Base-by-base conservation (phyloP, 2,113 vertebrate species). In the Corythoichthys intestinalis region DNA sequence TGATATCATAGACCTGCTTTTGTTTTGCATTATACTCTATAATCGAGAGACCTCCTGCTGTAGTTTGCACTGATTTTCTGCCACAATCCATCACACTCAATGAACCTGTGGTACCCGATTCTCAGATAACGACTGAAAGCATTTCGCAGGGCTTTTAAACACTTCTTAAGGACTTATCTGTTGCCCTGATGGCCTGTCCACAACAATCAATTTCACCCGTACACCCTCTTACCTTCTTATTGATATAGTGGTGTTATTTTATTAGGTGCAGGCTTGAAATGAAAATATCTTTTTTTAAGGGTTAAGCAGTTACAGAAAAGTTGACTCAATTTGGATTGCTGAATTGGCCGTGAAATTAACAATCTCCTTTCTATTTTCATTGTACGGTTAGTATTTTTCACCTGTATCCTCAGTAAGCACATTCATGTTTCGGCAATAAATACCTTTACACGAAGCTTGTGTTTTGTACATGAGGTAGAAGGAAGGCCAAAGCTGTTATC, bases 1-100 rank as follows among this genome's bases (percentile, higher is more conserved):
- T 79, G 77, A 83, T 87, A 88, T 90, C 82, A 85, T 85, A 67
- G 58, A 37, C 6, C 35, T 37, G 58, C 58, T 39, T 61, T 61
- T 34, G 59, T 39, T 17, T 61, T 61, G 35, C 15, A 41, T 41
- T 61, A 37, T 61, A 17, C 12, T 14, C 37, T 35, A 61, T 61
- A 39, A 61, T 39, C 11, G 13, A 41, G 59, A 39, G 37, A 14
- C 35, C 34, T 61, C 34, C 41, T 44, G 41, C 92, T 92, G 75
- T 78, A 89, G 92, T 92, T 88, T 91, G 89, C 91, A 95, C 92
- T 92, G 94, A 95, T 96, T 96, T 95, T 93, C 94, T 95, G 94
- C 93, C 94, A 48, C 94, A 87, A 90, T 86, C 89, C 90, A 94
- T 94, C 91, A 92, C 90, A 90, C 93, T 95, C 92, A 94, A 93